Conservation (phyloP, 2,888 invertebrate genomes). For the Aproaerema taeniolella region DNA sequence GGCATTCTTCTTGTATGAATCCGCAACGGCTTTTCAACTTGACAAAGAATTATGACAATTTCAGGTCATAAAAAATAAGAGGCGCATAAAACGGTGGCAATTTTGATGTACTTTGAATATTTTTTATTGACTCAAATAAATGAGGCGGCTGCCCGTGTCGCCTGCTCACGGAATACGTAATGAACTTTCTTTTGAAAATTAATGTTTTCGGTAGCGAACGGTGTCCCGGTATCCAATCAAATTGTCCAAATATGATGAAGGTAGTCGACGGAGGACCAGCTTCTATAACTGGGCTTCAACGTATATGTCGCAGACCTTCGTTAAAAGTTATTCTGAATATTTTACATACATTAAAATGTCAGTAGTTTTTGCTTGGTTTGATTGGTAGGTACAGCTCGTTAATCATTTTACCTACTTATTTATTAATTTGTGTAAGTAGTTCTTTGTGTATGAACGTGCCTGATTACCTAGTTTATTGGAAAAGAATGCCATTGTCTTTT, state of each 20-base stretch:
- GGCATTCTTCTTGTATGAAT: no score
- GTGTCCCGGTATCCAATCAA: slow-evolving; percentile 40
- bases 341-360: slow-evolving; percentile 7
- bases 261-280: no score
- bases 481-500: no score
- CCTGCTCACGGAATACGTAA: slow-evolving; percentile 48
- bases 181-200: slow-evolving; percentile 46
- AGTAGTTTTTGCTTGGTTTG: no score
- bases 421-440: no score
- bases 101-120: slow-evolving; percentile 38
- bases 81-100: slow-evolving; percentile 35
- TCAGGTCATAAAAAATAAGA: slow-evolving; percentile 29
- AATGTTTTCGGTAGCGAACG: slow-evolving; percentile 38
- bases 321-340: slow-evolving; percentile 5
- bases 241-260: slow-evolving; percentile 49
- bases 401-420: no score
- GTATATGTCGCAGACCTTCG: slow-evolving; percentile 5
- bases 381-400: no score
- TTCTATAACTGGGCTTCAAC: no score
- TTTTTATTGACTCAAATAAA: slow-evolving; percentile 38
- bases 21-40: slow-evolving; percentile 1
- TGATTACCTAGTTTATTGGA: no score
- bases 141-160: slow-evolving; percentile 35
- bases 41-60: slow-evolving; percentile 15
- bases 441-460: no score